Evolutionary conservation across 2,888 invertebrate species (phyloP), one percentile per base, ranked within the genome.

Genomic region (Willowsia nigromaculata): DNA sequence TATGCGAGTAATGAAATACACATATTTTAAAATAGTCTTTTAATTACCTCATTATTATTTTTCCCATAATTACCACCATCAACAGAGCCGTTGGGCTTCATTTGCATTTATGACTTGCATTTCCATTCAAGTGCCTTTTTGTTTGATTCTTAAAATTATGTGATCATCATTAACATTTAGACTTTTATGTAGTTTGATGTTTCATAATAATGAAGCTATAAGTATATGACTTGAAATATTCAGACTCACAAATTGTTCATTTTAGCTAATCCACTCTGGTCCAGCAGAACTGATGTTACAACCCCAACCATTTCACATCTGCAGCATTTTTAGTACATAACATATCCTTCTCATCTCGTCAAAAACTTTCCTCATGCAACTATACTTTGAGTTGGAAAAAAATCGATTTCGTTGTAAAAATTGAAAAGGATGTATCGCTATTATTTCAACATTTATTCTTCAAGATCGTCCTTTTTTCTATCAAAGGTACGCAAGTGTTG

Each of bases 61-160:
- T 83, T 65, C 68, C 50, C 62, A 43, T 65, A 33, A 68, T 83
- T 83, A 68, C 71, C 50, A 78, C 18, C 68, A 47, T 40, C 59
- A 82, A 13, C 25, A 78, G 43, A 68, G 50, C 71, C 68, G 50
- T 71, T 68, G 53, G 65, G 53, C 71, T 65, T 85, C 85, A 85
- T 85, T 85, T 85, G 59, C 85, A 85, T 85, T 85, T 85, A 85
- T 74, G 85, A 85, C 85, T 53, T 84, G 33, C 76, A 59, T 85
- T 76, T 85, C 18, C 43, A 76, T 76, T 59, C 85, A 85, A 40
- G 59, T 59, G 33, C 37, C 15, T 65, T 76, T 74, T 43, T 0
- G 18, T 33, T 71, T 43, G 65, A 43, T 82, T 65, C 53, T 50
- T 18, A 65, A 43, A 50, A 71, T 84, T 84, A 33, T 84, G 71